Conservation (phyloP, 2,113 vertebrate species). For the Tor tambroides region DNA sequence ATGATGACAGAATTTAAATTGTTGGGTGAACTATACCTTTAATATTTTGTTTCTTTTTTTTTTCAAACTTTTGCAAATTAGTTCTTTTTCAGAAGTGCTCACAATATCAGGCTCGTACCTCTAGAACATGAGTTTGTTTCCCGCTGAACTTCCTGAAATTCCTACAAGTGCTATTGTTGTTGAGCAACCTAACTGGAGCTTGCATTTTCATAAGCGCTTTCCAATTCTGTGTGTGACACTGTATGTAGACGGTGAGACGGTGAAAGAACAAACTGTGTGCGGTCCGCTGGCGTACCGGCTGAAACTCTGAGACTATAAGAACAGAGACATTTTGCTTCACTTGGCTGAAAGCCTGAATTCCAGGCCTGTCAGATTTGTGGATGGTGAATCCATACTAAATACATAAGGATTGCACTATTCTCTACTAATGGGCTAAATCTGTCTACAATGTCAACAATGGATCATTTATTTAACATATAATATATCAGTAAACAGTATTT, state of each 20-base stretch:
- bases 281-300: neutral
- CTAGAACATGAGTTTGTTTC: too few relatives aligned
- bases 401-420: neutral
- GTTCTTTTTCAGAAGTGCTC: too few relatives aligned
- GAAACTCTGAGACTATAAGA: neutral
- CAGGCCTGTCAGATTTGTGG: neutral
- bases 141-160: too few relatives aligned
- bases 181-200: neutral
- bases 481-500: neutral
- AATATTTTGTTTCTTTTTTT: too few relatives aligned
- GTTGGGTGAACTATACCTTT: too few relatives aligned
- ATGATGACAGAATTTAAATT: too few relatives aligned
- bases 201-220: neutral
- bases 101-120: too few relatives aligned
- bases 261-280: neutral
- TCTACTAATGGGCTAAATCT: neutral
- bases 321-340: slow-evolving; percentile 7
- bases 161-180: neutral
- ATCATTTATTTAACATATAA: neutral
- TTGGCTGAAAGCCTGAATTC: slow-evolving; percentile 7
- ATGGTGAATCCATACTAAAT: neutral
- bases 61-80: too few relatives aligned
- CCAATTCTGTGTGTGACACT: neutral
- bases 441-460: neutral
- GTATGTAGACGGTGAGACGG: neutral